phyloP scores from a whole-genome alignment of 1,140 invertebrate species.

The Stenopsyche tienmushanensis region DNA sequence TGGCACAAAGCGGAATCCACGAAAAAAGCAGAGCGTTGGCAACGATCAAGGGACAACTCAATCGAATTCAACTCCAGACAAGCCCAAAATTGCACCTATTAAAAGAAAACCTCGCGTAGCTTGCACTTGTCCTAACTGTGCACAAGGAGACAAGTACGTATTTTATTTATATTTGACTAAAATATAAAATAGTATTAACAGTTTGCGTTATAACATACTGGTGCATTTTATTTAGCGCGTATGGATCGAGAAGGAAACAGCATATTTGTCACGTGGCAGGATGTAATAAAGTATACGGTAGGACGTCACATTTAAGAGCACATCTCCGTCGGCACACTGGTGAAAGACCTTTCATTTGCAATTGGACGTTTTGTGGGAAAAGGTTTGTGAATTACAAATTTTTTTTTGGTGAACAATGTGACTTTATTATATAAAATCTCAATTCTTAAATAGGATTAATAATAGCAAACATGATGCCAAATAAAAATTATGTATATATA shows the following conservation, averaged over 20 bases:
- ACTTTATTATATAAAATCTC: no score
- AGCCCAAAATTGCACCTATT: slow-evolving; percentile 11
- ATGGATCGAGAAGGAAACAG: slow-evolving; percentile 71
- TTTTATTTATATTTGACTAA: no score
- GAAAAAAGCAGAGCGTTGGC: slow-evolving; percentile 78
- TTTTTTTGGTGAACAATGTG: no score
- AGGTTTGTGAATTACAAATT: slow-evolving; percentile 47
- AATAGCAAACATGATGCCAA: no score
- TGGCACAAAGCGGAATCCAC: no score
- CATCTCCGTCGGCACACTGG: slow-evolving; percentile 91
- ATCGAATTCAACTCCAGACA: slow-evolving; percentile 13
- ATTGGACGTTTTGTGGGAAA: slow-evolving; percentile 61
- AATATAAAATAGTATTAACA: not conserved
- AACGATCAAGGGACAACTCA: slow-evolving; percentile 46
- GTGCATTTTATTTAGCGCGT: slow-evolving; percentile 6
- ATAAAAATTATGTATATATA: no score
- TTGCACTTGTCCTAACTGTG: slow-evolving; percentile 96
- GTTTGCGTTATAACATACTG: slow-evolving; percentile 23
- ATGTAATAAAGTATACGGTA: slow-evolving; percentile 96
- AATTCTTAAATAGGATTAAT: no score
- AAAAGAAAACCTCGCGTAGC: slow-evolving; percentile 73
- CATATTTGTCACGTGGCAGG: slow-evolving; percentile 96
- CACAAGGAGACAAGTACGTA: slow-evolving; percentile 76
- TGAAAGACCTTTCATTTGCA: slow-evolving; percentile 59
- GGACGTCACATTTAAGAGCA: slow-evolving; percentile 93